Evolutionary conservation across 2,888 invertebrate species (phyloP).

Genomic region (Cancer borealis): DNA sequence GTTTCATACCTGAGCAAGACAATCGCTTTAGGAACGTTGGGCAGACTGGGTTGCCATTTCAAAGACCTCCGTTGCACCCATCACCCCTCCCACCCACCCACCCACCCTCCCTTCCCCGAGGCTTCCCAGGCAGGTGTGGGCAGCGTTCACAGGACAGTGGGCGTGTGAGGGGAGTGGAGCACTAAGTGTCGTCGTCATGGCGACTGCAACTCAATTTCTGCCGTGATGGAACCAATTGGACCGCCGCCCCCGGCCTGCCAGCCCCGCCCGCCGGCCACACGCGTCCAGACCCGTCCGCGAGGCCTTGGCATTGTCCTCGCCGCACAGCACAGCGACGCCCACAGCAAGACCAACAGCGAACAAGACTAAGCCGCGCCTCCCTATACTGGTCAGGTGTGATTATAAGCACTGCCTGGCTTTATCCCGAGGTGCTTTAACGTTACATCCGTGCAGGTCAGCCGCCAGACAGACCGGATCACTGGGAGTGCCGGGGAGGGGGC

Average conservation of each 20-base stretch:
- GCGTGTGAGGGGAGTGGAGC: constrained; percentile 61
- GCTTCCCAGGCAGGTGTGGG: constrained; percentile 34
- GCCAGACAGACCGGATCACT: background rate
- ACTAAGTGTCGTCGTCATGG: constrained; percentile 69
- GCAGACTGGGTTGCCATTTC: constrained; percentile 42
- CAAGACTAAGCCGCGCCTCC: background rate
- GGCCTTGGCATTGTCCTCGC: constrained; percentile 52
- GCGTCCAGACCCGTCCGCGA: constrained; percentile 39
- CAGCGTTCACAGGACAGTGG: constrained; percentile 42
- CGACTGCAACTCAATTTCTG: constrained; percentile 74
- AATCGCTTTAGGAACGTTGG: background rate
- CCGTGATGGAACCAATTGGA: constrained; percentile 74
- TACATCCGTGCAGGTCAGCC: background rate
- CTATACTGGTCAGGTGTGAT: background rate
- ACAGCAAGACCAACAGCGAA: background rate
- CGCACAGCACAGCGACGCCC: background rate
- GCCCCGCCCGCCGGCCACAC: constrained; percentile 61
- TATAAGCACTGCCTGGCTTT: background rate
- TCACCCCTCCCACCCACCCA: background rate
- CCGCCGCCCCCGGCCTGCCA: constrained; percentile 62
- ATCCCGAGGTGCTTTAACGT: background rate
- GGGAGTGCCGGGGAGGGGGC: constrained; percentile 13
- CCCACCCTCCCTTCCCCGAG: constrained; percentile 6
- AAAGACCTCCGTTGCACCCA: background rate
- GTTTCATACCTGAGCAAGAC: constrained; percentile 2